These are phyloP conservation scores for Acleris cristana DNA, from an alignment of 2,888 invertebrate species.

Conservation along the genomic window DNA sequence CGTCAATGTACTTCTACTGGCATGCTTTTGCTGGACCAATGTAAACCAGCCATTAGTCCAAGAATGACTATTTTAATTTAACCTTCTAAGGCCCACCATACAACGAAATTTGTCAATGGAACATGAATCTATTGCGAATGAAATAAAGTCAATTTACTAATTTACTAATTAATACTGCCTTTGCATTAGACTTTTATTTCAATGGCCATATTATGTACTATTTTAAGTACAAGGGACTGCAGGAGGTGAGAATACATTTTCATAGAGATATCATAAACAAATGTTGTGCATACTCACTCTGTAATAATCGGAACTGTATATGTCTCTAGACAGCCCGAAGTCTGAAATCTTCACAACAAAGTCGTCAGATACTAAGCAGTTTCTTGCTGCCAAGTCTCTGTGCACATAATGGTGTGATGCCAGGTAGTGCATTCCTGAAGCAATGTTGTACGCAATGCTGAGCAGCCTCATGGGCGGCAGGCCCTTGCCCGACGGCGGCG, in stretches of 20 bases:
- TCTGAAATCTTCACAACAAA: conserved; percentile 98
- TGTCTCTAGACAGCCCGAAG: conserved; percentile 96
- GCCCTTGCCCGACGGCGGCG: conserved; percentile 91
- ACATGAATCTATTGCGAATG: no score
- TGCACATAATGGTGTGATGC: conserved; percentile 98
- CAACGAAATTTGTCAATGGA: no score
- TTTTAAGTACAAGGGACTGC: no score
- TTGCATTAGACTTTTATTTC: no score
- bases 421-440: conserved; percentile 92
- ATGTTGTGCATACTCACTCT: conserved; percentile 75
- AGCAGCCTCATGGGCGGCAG: conserved; percentile 94
- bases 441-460: conserved; percentile 95
- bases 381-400: conserved; percentile 97
- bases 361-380: conserved; percentile 97
- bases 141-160: no score
- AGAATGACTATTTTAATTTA: conserved; percentile 3
- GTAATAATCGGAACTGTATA: conserved; percentile 97
- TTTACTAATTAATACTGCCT: no score
- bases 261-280: no score
- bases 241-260: conserved; percentile 13
- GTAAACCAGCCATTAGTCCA: no score
- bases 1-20: no score
- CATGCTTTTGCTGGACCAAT: no score
- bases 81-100: no score
- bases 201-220: no score